These are phyloP conservation scores for Xylocopa sonorina DNA, from an alignment of 1,140 invertebrate genomes.

Conservation along the genomic window DNA sequence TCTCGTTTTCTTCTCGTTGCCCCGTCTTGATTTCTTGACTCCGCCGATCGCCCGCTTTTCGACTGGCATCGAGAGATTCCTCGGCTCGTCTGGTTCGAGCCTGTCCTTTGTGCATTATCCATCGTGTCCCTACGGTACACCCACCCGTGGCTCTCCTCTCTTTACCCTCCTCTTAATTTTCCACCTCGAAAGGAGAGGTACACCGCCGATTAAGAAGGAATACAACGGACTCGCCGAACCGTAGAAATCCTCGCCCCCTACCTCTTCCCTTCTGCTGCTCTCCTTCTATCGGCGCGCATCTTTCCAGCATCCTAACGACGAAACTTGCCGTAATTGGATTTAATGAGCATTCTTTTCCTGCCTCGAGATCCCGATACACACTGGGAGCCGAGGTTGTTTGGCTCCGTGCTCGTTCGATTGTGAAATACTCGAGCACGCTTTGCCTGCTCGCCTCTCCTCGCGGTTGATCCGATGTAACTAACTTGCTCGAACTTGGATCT, in stretches of 20 bases:
- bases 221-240: slow-evolving; percentile 2
- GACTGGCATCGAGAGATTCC: background rate
- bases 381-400: background rate
- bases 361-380: slow-evolving; percentile 13
- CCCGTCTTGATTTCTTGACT: slow-evolving; percentile 44
- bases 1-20: slow-evolving; percentile 13
- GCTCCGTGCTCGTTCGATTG: slow-evolving; percentile 24
- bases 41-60: slow-evolving; percentile 24
- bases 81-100: background rate
- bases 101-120: slow-evolving; percentile 53
- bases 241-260: background rate
- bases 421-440: slow-evolving; percentile 24
- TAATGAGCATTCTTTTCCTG: slow-evolving; percentile 20
- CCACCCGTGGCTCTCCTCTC: background rate
- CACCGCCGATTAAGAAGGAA: slow-evolving; percentile 1
- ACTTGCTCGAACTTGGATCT: background rate
- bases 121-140: background rate
- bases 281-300: background rate
- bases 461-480: background rate
- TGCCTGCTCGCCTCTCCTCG: background rate
- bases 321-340: slow-evolving; percentile 24
- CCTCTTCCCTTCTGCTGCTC: background rate
- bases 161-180: slow-evolving; percentile 2
- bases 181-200: background rate
- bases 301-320: slow-evolving; percentile 14